A percentile compares a stretch with the other conserved stretches of the same genome.
phyloP scores from a whole-genome alignment of 2,888 invertebrate species.

The Prosapia bicincta region DNA sequence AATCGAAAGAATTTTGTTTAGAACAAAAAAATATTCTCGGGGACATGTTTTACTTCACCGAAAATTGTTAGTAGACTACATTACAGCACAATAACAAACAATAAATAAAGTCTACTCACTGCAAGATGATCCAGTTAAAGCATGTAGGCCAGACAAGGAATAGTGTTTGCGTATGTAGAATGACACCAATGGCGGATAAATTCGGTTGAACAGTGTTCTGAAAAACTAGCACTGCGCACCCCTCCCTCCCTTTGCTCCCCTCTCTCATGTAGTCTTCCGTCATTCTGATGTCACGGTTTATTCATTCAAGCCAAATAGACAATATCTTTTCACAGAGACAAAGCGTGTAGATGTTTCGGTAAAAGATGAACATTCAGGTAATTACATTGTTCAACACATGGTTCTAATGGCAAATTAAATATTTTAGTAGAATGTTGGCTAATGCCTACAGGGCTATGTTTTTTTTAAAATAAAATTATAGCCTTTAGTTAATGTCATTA shows the following conservation, averaged over 20 bases:
- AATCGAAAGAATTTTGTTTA: too few species aligned
- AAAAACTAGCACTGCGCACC: background rate
- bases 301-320: slow-evolving; percentile 19
- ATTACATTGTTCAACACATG: too few species aligned
- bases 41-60: too few species aligned
- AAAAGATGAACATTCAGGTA: background rate
- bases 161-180: background rate
- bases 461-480: too few species aligned
- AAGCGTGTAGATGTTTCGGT: background rate
- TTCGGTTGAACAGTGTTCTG: background rate
- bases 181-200: background rate
- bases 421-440: too few species aligned
- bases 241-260: slow-evolving; percentile 1
- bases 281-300: slow-evolving; percentile 19
- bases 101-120: background rate
- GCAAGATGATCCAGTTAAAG: background rate
- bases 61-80: too few species aligned
- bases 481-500: too few species aligned
- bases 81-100: background rate
- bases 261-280: background rate
- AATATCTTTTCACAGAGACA: background rate
- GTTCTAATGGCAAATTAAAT: too few species aligned
- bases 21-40: too few species aligned
- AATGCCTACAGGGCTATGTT: too few species aligned
- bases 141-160: background rate